Evolutionary conservation across 2,113 vertebrate species (phyloP), one percentile per base, ranked within the genome.

Genomic region (Cheilinus undulatus): DNA sequence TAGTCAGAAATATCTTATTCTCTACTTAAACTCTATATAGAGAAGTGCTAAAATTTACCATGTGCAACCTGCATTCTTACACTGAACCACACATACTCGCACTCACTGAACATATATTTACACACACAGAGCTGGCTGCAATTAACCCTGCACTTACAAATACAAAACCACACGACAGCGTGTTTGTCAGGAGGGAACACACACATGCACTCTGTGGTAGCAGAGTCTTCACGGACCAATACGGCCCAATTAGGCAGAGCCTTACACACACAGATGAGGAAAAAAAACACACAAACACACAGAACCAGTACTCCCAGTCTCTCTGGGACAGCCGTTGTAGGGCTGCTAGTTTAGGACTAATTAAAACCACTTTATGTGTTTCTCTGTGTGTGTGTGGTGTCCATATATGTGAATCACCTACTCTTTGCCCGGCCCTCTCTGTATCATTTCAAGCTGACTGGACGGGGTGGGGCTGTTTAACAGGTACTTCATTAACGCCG

Each of bases 401-500:
- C 71, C 76, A 54, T 86, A 68, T 78, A 83, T 76, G 64, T 59
- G 80, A 84, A 69, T 83, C 20, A 50, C 69, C 76, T 28, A 36
- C 72, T 62, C 67, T 82, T 62, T 50, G 19, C 40, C 67, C 62
- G 69, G 76, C 73, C 68, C 78, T 68, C 82, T 77, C 90, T 74
- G 86, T 85, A 88, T 88, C 88, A 91, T 92, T 88, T 92, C 89
- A 45, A 84, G 85, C 71, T 84, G 92, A 92, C 91, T 86, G 82
- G 73, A 86, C 79, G 78, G 90, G 92, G 91, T 76, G 91, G 90
- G 90, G 91, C 91, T 93, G 87, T 93, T 94, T 93, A 94, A 95
- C 94, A 94, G 94, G 92, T 95, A 93, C 93, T 93, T 93, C 93
- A 94, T 94, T 94, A 95, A 93, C 67, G 62, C 86, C 72, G 89